Base-by-base conservation (phyloP, 2,113 vertebrate genomes). In the Catharus minimus region DNA sequence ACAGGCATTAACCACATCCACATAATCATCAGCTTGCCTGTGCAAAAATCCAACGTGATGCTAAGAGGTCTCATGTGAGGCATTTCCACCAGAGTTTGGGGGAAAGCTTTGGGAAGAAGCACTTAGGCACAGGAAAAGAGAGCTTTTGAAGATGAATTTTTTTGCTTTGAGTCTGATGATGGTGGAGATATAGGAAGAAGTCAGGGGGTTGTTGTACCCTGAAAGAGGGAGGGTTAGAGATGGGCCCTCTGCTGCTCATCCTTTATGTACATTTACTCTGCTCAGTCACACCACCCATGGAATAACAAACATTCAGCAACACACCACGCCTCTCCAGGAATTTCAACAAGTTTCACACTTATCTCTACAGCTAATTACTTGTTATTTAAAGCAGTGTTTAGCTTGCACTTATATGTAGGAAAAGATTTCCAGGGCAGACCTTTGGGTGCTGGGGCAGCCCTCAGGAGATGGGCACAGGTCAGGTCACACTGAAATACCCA, bases 91-190 rank as follows among this genome's bases (percentile, higher is more conserved):
- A 69, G 65, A 46, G 11, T 3, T 46, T 27, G 14, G 20, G 21
- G 16, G 5, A 80, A 85, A 52, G 6, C 30, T 86, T 71, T 55
- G 52, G n/a, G 60, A 77, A 81, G n/a, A 3, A 58, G 62, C 7
- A 44, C 20, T 16, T 7, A 10, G 1, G 4, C 4, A 19, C 8
- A 21, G 19, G 18, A 36, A 58, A 46, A 53, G 77, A 39, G 9
- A 5, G 13, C 0, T 4, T 69, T 73, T 46, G 27, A 50, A 84
- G 9, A 0, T 46, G 23, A 32, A 18, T 9, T 7, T 78, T 53
- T 74, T 69, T 73, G 12, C 19, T 71, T 62, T 18, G 47, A 72
- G 11, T 43, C 21, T 88, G 64, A 17, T 22, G 65, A 36, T 33
- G 72, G 10, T 50, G 71, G 67, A 55, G 58, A 15, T 17, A 20